phyloP scores from a whole-genome alignment of 1,140 invertebrate genomes.

The Cydia strobilella region DNA sequence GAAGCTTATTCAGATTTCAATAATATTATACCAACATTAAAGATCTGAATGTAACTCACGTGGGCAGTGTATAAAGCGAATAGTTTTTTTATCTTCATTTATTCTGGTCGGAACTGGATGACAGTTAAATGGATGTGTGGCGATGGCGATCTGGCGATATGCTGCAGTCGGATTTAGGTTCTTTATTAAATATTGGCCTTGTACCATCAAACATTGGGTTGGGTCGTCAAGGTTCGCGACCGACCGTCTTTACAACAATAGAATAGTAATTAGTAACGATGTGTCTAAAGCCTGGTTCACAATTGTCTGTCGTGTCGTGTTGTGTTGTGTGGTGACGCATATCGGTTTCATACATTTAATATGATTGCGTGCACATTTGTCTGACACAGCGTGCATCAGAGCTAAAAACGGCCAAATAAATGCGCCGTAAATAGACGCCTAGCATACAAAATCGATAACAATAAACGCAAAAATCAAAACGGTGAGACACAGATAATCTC shows the following conservation, averaged over 20 bases:
- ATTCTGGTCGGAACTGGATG: slow-evolving; percentile 7
- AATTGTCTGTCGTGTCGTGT: no score
- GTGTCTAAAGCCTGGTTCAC: no score
- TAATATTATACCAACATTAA: neutral
- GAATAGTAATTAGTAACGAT: no score
- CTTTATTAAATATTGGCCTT: neutral
- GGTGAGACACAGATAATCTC: no score
- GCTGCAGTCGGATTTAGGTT: neutral
- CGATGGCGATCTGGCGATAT: neutral
- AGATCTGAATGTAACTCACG: neutral
- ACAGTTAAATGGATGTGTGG: neutral
- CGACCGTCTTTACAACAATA: neutral
- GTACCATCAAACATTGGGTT: neutral
- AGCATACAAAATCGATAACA: no score
- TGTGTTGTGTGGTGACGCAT: no score
- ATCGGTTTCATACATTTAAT: no score
- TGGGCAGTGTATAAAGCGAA: neutral
- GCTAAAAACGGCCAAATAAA: no score
- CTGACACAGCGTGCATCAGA: no score
- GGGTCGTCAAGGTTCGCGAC: neutral
- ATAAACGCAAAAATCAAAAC: no score
- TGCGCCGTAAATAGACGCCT: no score
- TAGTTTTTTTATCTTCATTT: neutral
- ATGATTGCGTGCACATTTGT: no score
- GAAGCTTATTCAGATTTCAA: neutral